A percentile compares a stretch with the other conserved stretches of the same genome.
These are phyloP conservation scores for Athalia rosae DNA, from an alignment of 2,888 invertebrate genomes.

Conservation along the genomic window DNA sequence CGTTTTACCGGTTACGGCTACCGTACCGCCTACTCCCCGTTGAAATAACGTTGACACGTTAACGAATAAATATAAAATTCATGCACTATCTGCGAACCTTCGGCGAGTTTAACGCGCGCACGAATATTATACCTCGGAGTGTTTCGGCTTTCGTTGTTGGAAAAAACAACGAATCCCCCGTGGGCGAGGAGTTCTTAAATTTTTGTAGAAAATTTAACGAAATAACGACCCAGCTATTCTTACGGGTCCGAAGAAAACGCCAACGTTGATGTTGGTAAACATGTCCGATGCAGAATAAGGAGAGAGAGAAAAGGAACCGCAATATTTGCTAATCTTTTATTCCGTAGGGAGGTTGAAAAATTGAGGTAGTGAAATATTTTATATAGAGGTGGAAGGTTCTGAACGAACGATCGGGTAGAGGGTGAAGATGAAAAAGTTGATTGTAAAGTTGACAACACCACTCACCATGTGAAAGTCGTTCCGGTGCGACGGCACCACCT, in stretches of 20 bases:
- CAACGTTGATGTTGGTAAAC: neutral
- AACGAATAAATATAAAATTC: too few species aligned
- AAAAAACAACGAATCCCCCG: neutral
- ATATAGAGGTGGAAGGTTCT: too few species aligned
- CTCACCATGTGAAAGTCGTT: constrained; percentile 73
- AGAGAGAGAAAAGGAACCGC: too few species aligned
- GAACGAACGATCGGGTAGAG: too few species aligned
- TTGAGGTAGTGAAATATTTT: too few species aligned
- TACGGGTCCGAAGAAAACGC: neutral
- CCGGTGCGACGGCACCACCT: constrained; percentile 72
- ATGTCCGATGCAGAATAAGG: too few species aligned
- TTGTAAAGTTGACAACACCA: constrained; percentile 42
- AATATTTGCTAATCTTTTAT: too few species aligned
- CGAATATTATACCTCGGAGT: neutral
- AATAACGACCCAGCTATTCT: neutral
- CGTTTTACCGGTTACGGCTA: neutral
- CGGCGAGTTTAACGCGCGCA: neutral
- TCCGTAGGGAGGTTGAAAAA: too few species aligned
- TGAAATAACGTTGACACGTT: neutral
- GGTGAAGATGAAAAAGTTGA: neutral
- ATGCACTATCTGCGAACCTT: neutral
- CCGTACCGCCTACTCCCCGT: neutral
- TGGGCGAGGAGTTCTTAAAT: neutral
- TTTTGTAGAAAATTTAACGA: neutral
- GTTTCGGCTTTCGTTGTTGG: neutral